Percentiles rank a stretch among this genome's conserved stretches.
These are phyloP conservation scores for Epinotia nisella DNA, from an alignment of 2,888 invertebrate genomes.

Conservation along the genomic window DNA sequence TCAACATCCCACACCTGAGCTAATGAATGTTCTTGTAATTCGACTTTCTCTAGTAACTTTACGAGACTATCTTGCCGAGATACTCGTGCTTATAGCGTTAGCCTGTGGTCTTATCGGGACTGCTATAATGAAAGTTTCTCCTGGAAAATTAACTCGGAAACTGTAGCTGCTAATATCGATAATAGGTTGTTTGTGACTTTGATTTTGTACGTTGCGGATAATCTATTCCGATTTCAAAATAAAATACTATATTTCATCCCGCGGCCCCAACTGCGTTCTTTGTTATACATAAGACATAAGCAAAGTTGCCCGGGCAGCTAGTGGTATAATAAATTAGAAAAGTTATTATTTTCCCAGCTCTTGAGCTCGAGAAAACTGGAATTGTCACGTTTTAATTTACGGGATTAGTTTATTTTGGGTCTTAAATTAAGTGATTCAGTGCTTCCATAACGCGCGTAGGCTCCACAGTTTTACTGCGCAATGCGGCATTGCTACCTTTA, in stretches of 20 bases:
- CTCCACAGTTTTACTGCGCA: slow-evolving; percentile 36
- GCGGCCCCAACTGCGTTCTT: too few species aligned
- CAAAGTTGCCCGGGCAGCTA: too few species aligned
- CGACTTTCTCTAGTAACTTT: neutral
- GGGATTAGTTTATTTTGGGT: slow-evolving; percentile 6
- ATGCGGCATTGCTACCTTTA: slow-evolving; percentile 34
- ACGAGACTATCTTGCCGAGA: neutral
- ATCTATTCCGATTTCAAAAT: too few species aligned
- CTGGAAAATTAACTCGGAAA: neutral
- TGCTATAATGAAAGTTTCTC: neutral
- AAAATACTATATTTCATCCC: too few species aligned
- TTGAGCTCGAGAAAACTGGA: slow-evolving; percentile 8
- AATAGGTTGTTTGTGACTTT: too few species aligned
- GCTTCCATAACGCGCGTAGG: slow-evolving; percentile 23
- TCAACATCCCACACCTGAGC: neutral
- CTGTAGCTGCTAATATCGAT: neutral
- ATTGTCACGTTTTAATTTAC: slow-evolving; percentile 29
- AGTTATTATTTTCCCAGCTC: neutral
- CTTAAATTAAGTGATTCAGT: slow-evolving; percentile 20
- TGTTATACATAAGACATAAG: too few species aligned
- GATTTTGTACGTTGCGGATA: too few species aligned
- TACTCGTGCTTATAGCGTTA: neutral
- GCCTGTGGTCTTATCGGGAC: neutral
- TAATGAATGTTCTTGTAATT: slow-evolving; percentile 1
- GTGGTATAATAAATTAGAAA: neutral